Base-by-base conservation (phyloP, 2,797 vertebrate species). In the Arnoldichthys spilopterus region DNA sequence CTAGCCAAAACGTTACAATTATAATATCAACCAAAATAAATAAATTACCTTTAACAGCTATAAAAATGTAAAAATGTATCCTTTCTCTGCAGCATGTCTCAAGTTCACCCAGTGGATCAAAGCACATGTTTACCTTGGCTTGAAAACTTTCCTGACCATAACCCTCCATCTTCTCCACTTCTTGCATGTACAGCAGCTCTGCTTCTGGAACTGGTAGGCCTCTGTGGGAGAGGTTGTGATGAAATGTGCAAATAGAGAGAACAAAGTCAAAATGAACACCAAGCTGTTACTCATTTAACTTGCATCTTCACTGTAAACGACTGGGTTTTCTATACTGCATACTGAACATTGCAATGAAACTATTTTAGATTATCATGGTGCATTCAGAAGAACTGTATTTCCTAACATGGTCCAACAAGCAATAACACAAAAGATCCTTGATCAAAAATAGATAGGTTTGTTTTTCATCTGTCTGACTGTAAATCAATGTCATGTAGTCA, bases 111-210 rank as follows among this genome's bases (percentile, higher is more conserved):
- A 34, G 28, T n/a, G 0, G 20, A 69, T 20, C 30, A 26, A 11
- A 4, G 2, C 4, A 68, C 2, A 5, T 20, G 5, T 53, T 79
- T 69, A 98, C 98, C 95, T 99, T 99, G 47, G 97, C 98, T 76
- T 96, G 96, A 87, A 96, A 97, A 80, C 93, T 96, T 90, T 99
- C 98, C 83, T 98, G 96, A 16, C 97, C 98, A 4, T 99, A 99
- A 53, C 96, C 97, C 7, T 98, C 98, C 94, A 98, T 96, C 85
- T 96, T 95, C 90, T 99, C 97, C 64, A 98, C 96, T 86, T 99
- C 97, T 90, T 99, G 97, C 96, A 99, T 98, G 90, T 98, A 99
- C 45, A 98, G 87, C 94, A 96, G 94, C 88, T 99, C 98, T 0
- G 97, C 97, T 63, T 99, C 97, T 6, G 97, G 94, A 18, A 96